A percentile compares a stretch with the other conserved stretches of the same genome.
These are phyloP conservation scores for Raja brachyura DNA, from an alignment of 2,113 vertebrate genomes.

Conservation along the genomic window DNA sequence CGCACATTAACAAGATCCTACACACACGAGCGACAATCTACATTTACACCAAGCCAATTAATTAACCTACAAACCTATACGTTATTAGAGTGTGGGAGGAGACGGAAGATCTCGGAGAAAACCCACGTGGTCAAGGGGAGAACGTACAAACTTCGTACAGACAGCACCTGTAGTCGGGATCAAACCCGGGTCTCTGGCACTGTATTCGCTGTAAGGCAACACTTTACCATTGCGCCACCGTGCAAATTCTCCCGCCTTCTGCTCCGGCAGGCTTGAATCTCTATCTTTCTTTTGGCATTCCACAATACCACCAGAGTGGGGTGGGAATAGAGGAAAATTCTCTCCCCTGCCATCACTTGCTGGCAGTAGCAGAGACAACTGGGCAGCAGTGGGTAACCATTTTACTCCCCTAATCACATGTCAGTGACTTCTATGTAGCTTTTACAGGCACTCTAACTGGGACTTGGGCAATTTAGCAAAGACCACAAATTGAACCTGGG, in stretches of 20 bases:
- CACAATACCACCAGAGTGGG: neutral
- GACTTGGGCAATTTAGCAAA: neutral
- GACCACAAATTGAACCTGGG: neutral
- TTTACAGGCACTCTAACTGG: neutral
- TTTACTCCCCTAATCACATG: neutral
- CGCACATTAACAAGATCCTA: too few relatives aligned
- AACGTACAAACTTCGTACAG: too few relatives aligned
- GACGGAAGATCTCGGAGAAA: too few relatives aligned
- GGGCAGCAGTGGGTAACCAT: neutral
- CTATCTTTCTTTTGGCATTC: neutral
- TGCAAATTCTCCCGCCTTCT: neutral
- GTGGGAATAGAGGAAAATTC: neutral
- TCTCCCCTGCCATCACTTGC: neutral
- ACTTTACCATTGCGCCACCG: too few relatives aligned
- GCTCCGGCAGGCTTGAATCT: neutral
- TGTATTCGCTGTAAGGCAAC: too few relatives aligned
- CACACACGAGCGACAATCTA: too few relatives aligned
- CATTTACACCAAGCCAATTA: too few relatives aligned
- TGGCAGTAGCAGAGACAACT: neutral
- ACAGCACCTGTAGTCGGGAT: too few relatives aligned
- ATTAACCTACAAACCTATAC: too few relatives aligned
- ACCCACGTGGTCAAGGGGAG: too few relatives aligned
- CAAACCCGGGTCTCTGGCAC: too few relatives aligned
- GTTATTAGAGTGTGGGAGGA: too few relatives aligned
- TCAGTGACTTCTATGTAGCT: neutral